Evolutionary conservation across 2,113 vertebrate genomes (phyloP).

Genomic region (Leptodactylus fuscus): DNA sequence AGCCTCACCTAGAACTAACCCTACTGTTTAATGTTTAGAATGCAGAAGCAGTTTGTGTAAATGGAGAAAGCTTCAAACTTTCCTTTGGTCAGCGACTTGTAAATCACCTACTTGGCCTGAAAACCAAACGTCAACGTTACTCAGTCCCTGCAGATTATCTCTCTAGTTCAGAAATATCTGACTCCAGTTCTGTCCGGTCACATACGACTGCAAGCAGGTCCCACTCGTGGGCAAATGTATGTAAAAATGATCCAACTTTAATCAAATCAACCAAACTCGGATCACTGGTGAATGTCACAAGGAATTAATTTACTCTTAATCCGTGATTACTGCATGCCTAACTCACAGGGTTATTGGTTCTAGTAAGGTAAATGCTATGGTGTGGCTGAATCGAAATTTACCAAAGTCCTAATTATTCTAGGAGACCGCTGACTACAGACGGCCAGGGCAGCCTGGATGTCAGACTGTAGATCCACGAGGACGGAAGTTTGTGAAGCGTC

Average conservation of each 20-base stretch:
- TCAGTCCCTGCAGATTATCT: slow-evolving; percentile 86
- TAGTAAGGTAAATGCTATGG: neutral
- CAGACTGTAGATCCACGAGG: slow-evolving; percentile 84
- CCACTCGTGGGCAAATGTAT: slow-evolving; percentile 95
- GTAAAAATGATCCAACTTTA: slow-evolving; percentile 72
- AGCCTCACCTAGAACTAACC: slow-evolving; percentile 64
- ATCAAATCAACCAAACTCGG: slow-evolving; percentile 31
- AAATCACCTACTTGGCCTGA: slow-evolving; percentile 94
- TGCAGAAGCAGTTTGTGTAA: slow-evolving; percentile 75
- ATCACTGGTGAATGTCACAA: neutral
- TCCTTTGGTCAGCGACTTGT: slow-evolving; percentile 93
- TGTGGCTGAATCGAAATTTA: neutral
- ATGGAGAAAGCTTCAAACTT: slow-evolving; percentile 85
- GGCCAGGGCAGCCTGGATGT: slow-evolving; percentile 77
- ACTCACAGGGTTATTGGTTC: slow-evolving; percentile 50
- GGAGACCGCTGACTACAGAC: slow-evolving; percentile 87
- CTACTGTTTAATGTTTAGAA: slow-evolving; percentile 77
- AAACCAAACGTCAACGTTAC: slow-evolving; percentile 80
- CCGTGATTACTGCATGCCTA: slow-evolving; percentile 18
- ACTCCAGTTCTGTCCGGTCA: slow-evolving; percentile 74
- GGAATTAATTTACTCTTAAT: slow-evolving; percentile 40
- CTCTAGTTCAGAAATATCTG: slow-evolving; percentile 76
- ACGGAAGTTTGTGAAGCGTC: slow-evolving; percentile 90
- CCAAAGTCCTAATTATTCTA: slow-evolving; percentile 67
- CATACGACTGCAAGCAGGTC: slow-evolving; percentile 85